Evolutionary conservation across 2,888 invertebrate genomes (phyloP), one percentile per base, ranked within the genome.

Genomic region (Dilophus febrilis): DNA sequence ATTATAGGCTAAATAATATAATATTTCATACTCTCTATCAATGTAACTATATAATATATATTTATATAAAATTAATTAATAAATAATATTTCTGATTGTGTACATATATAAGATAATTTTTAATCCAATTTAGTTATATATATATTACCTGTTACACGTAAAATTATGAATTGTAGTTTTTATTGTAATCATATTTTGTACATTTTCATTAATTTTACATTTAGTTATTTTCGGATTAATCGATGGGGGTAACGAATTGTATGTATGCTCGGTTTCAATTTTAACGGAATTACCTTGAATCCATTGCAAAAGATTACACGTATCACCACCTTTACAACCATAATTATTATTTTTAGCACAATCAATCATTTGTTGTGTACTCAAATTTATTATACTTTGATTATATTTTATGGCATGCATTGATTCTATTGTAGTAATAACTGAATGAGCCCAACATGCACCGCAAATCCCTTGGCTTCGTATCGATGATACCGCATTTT

Each of bases 381-480:
- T 71, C 1, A 84, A 81, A 38, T 71, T 61, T 36, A 77, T 69
- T 22, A 73, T 72, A 48, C 77, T 78, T 1, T 82, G 65, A 0
- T 77, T 74, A 53, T 81, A 79, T 49, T 69, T 68, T 16, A 83
- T 70, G 1, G 84, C 82, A 35, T 71, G 60, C 79, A 84, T 81
- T 1, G 82, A 71, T 58, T 87, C 87, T 36, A 78, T 69, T 26
- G 74, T 73, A 48, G 76, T 80, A 2, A 84, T 66, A 0, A 77
- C 74, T 53, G 83, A 81, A 59, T 84, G 85, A 0, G 86, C 86
- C 85, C 86, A 87, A 56, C 87, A 87, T 0, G 84, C 86, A 2
- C 86, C 86, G 59, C 87, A 87, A 10, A 66, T 51, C 11, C 74
- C 74, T 58, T 87, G 87, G 57, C 77, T 73, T 39, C 71, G 69